Conservation (phyloP, 2,888 invertebrate species). For the Drosophila yooni region DNA sequence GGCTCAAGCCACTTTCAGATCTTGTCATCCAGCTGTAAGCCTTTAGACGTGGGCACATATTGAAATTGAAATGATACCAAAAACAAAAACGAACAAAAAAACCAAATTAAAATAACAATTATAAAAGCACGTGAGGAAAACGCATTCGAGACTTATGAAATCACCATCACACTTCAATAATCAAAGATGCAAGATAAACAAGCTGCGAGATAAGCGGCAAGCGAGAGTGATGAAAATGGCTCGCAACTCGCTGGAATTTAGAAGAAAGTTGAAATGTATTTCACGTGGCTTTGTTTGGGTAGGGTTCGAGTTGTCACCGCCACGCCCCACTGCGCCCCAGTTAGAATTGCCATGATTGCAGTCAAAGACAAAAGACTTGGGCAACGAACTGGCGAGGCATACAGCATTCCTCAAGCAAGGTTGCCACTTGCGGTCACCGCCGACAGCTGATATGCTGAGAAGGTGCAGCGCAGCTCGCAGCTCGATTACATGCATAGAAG, state of each 20-base stretch:
- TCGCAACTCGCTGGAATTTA: slow-evolving; percentile 4
- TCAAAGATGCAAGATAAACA: slow-evolving; percentile 71
- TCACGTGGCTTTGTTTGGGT: slow-evolving; percentile 9
- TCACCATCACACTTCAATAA: slow-evolving; percentile 51
- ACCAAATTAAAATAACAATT: slow-evolving; percentile 18
- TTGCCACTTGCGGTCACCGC: slow-evolving; percentile 63
- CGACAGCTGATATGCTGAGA: slow-evolving; percentile 62
- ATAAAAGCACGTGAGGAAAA: slow-evolving; percentile 37
- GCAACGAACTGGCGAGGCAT: slow-evolving; percentile 63
- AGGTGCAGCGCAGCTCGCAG: slow-evolving; percentile 12
- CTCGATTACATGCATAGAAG: slow-evolving; percentile 16
- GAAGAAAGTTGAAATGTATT: slow-evolving; percentile 61
- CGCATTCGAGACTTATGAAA: slow-evolving; percentile 56
- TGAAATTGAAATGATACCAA: slow-evolving; percentile 25
- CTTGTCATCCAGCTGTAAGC: slow-evolving; percentile 7
- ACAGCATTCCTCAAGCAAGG: slow-evolving; percentile 54
- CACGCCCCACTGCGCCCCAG: slow-evolving; percentile 44
- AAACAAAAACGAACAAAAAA: slow-evolving; percentile 21
- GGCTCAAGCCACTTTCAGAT: slow-evolving; percentile 36
- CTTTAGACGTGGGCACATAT: slow-evolving; percentile 47
- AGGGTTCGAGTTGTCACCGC: background rate
- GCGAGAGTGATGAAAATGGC: slow-evolving; percentile 66
- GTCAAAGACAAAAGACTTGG: slow-evolving; percentile 67
- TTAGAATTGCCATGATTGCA: slow-evolving; percentile 59
- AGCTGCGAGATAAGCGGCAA: slow-evolving; percentile 43